Evolutionary conservation across 2,113 vertebrate genomes (phyloP), one percentile per base, ranked within the genome.

Genomic region (Hyla sarda): DNA sequence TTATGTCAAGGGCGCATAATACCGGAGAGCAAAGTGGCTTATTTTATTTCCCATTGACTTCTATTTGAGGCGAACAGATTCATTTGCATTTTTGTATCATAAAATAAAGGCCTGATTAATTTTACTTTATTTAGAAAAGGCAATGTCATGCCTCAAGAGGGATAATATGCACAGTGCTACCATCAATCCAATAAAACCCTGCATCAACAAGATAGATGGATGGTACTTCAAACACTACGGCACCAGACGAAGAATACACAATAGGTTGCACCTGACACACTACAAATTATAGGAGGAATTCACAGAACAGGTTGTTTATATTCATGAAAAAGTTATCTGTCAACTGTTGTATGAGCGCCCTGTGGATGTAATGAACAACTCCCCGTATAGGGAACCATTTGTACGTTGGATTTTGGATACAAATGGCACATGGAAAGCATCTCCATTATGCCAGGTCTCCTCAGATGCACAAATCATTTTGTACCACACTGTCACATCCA

Each of bases 1-100:
- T 72, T 56, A 83, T 58, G 50, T 83, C 50, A 75, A 75, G 82
- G 71, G 58, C 69, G 58, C 69, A 21, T 75, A 74, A 21, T 75
- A 47, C 52, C 52, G 75, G 75, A 45, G 8, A 60, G 52, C 52
- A 74, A 58, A 74, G 32, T 75, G 54, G 3, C 23, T 19, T 6
- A 30, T 8, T 60, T 73, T 45, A 56, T 73, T 56, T 58, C 21
- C 25, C 37, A 73, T 71, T 19, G 12, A 67, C 50, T 82, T 16
- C 25, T 13, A 37, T 52, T 34, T 34, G 23, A 10, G 48, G 32
- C 32, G 25, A 52, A 71, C 21, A 32, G 45, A 34, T 21, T 50
- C 21, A 54, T 83, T 71, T 56, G 62, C 45, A 82, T 52, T 50
- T 82, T 52, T 71, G 37, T 54, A 82, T 71, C 52, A 82, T 69